Conservation (phyloP, 2,888 invertebrate species). For the Philereme vetulata region DNA sequence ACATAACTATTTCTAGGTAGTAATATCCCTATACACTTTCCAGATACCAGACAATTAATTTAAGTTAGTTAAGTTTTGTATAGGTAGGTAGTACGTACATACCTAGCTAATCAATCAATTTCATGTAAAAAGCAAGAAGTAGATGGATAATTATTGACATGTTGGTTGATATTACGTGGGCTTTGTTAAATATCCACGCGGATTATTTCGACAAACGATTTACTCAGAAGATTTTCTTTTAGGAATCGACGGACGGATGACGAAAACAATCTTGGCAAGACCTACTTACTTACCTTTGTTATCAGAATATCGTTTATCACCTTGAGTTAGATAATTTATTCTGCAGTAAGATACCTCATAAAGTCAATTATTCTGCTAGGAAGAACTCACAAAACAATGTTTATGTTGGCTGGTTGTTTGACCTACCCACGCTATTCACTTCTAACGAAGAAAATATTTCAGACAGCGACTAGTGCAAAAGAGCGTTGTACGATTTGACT, state of each 20-base stretch:
- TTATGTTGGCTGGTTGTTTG: constrained; percentile 13
- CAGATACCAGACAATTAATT: no score
- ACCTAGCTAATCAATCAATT: constrained; percentile 12
- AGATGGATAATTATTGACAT: no score
- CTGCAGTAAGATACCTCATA: no score
- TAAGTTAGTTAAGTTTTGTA: no score
- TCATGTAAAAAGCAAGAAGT: background rate
- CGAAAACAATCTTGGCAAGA: constrained; percentile 17
- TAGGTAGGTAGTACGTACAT: background rate
- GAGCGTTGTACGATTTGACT: constrained; percentile 4
- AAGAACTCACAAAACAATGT: constrained; percentile 2
- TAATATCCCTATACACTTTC: no score
- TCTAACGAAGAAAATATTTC: constrained; percentile 10
- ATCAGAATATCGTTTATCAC: background rate
- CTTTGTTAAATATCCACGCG: constrained; percentile 22
- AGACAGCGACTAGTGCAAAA: background rate
- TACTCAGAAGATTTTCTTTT: constrained; percentile 16
- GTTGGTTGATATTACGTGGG: constrained; percentile 24
- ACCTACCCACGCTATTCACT: constrained; percentile 2
- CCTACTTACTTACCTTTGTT: background rate
- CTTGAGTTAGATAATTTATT: no score
- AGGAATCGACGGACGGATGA: constrained; percentile 18
- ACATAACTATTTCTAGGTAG: no score
- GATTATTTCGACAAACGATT: constrained; percentile 29
- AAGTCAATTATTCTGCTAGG: no score